Conservation (phyloP, 2,797 vertebrate genomes). For the Salmo trutta region DNA sequence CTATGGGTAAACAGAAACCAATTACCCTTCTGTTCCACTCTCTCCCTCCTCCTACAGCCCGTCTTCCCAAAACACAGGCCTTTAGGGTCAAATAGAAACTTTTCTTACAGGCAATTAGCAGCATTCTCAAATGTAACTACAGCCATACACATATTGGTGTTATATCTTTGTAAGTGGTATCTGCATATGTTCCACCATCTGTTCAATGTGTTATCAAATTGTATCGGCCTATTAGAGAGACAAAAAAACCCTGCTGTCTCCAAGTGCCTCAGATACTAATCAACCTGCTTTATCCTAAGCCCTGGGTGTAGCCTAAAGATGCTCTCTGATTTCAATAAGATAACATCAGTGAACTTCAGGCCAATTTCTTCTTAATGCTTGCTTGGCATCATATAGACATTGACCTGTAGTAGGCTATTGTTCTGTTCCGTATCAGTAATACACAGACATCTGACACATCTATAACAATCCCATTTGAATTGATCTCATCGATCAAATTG, state of each 20-base stretch:
- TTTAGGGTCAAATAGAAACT: slow-evolving; percentile 40
- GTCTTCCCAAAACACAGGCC: slow-evolving; percentile 5
- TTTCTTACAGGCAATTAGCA: slow-evolving; percentile 48
- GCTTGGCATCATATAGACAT: not conserved
- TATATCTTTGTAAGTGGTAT: not conserved
- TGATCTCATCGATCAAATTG: not conserved
- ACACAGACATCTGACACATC: not conserved
- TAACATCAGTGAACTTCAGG: not conserved
- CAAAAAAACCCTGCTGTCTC: not conserved
- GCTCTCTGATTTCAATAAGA: not conserved
- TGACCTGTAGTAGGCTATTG: not conserved
- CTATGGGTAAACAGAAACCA: slow-evolving; percentile 67
- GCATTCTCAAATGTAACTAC: not conserved
- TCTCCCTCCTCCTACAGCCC: slow-evolving; percentile 5
- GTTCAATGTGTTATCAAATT: not conserved
- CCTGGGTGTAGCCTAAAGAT: no score
- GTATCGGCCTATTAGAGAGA: not conserved
- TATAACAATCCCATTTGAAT: not conserved
- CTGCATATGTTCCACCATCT: not conserved
- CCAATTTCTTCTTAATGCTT: not conserved
- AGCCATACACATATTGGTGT: not conserved
- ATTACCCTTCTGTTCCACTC: slow-evolving; percentile 59
- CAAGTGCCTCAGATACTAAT: not conserved
- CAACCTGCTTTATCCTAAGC: no score
- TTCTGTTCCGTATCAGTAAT: not conserved